These are phyloP conservation scores for Latheticus oryzae DNA, from an alignment of 2,888 invertebrate genomes.

Conservation along the genomic window DNA sequence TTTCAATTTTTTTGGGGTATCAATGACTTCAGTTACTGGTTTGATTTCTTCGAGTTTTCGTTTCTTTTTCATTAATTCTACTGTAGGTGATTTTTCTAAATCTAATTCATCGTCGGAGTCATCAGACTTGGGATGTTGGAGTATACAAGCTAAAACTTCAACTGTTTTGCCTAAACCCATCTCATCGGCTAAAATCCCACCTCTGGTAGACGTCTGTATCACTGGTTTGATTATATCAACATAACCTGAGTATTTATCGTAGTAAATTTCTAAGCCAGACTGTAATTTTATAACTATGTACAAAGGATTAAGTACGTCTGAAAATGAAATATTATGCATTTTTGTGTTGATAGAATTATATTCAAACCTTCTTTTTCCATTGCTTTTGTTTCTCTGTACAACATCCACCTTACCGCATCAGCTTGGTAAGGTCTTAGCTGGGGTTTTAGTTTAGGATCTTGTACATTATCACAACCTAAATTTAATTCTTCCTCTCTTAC, in stretches of 20 bases:
- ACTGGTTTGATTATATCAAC: slow-evolving; percentile 62
- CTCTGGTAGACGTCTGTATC: slow-evolving; percentile 61
- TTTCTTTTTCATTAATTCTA: slow-evolving; percentile 34
- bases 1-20: slow-evolving; percentile 50
- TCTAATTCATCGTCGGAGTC: not conserved
- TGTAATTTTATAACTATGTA: slow-evolving; percentile 55
- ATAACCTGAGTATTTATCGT: slow-evolving; percentile 66
- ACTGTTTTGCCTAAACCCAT: slow-evolving; percentile 88
- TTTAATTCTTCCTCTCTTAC: slow-evolving; percentile 7
- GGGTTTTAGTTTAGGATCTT: slow-evolving; percentile 67
- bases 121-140: slow-evolving; percentile 66
- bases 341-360: no score
- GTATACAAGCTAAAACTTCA: slow-evolving; percentile 76
- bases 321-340: no score
- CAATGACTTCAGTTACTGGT: slow-evolving; percentile 20
- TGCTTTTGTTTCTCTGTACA: slow-evolving; percentile 67
- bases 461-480: slow-evolving; percentile 48
- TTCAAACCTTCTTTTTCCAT: slow-evolving; percentile 49
- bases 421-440: slow-evolving; percentile 74
- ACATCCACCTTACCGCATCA: slow-evolving; percentile 77
- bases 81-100: slow-evolving; percentile 35
- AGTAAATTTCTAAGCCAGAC: slow-evolving; percentile 57
- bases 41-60: slow-evolving; percentile 8
- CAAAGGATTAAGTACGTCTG: slow-evolving; percentile 56
- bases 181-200: slow-evolving; percentile 83